Evolutionary conservation across 2,113 vertebrate species (phyloP), one percentile per base, ranked within the genome.

Genomic region (Antechinus stuartii): DNA sequence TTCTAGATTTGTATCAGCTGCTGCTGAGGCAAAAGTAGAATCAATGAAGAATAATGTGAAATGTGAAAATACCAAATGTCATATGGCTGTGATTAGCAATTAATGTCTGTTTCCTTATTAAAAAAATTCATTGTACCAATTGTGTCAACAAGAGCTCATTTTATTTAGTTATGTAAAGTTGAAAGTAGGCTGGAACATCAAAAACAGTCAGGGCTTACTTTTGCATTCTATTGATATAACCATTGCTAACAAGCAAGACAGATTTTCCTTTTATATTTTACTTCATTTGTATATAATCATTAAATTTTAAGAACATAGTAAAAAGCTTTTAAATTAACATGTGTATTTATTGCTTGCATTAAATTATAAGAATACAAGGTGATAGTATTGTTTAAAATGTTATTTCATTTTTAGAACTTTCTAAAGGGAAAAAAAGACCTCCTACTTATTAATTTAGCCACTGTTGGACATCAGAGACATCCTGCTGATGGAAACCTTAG

Each of bases 181-280:
- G 90, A 54, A 92, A 93, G 35, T 92, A 90, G 14, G 9, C 54
- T 91, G 5, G 12, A 35, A 42, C 14, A 90, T 94, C 61, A 92
- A 92, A 96, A 94, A 52, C 8, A 27, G 1, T 46, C 42, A 89
- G 46, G 10, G 95, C 96, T 96, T 24, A 91, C 53, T 96, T 94
- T n/a, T 49, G 24, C 42, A 42, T 10, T 8, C 91, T 91, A 95
- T 90, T 56, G 9, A 90, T 50, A 10, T 10, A 91, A 19, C 50
- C 49, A 68, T 42, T 91, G 26, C 89, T 91, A 14, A 97, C 8
- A 93, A 93, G n/a, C 90, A 89, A 96, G 35, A 84, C 8, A 42
- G 35, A 22, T 42, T 76, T 76, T 76, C 61, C 14, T 76, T 76
- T 35, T n/a, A n/a, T 76, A n/a, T 76, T 68, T 68, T n/a, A 68